phyloP scores from a whole-genome alignment of 2,888 invertebrate species.

The Molorchus minor region DNA sequence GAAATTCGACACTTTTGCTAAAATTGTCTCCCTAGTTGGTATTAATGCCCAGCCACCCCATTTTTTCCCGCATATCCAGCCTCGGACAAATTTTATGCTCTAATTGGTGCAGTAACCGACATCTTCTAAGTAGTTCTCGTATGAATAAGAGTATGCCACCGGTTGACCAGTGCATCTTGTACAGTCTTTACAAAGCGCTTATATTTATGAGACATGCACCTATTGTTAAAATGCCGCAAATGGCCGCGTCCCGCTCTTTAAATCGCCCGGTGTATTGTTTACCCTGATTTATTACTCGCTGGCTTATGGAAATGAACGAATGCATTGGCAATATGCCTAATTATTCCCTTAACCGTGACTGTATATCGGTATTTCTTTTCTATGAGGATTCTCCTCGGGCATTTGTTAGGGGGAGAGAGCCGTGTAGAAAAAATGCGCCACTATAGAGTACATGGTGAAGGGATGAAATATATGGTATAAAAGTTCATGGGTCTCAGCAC shows the following conservation, averaged over 20 bases:
- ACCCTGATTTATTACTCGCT: constrained; percentile 43
- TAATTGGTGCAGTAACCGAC: constrained; percentile 26
- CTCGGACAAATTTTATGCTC: constrained; percentile 23
- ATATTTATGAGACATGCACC: constrained; percentile 53
- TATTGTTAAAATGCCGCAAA: constrained; percentile 50
- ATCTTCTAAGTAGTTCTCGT: constrained; percentile 19
- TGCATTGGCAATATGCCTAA: constrained; percentile 11
- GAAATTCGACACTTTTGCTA: too few relatives aligned
- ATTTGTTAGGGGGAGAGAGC: too few relatives aligned
- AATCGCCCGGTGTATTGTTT: constrained; percentile 39
- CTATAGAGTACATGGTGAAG: too few relatives aligned
- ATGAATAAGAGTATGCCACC: constrained; percentile 34
- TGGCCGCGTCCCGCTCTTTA: constrained; percentile 40
- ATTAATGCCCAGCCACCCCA: constrained; percentile 2
- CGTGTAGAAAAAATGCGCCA: too few relatives aligned
- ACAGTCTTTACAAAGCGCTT: constrained; percentile 39
- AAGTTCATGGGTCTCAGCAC: too few relatives aligned
- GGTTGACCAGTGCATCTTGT: constrained; percentile 43
- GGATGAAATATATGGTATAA: too few relatives aligned
- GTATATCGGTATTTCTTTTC: constrained; percentile 9
- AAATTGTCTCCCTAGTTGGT: background rate
- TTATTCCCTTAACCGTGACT: constrained; percentile 26
- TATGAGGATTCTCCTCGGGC: too few relatives aligned
- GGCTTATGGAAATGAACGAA: constrained; percentile 15
- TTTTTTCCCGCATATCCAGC: constrained; percentile 15